phyloP scores from a whole-genome alignment of 2,797 vertebrate genomes.

The Protosalanx chinensis region DNA sequence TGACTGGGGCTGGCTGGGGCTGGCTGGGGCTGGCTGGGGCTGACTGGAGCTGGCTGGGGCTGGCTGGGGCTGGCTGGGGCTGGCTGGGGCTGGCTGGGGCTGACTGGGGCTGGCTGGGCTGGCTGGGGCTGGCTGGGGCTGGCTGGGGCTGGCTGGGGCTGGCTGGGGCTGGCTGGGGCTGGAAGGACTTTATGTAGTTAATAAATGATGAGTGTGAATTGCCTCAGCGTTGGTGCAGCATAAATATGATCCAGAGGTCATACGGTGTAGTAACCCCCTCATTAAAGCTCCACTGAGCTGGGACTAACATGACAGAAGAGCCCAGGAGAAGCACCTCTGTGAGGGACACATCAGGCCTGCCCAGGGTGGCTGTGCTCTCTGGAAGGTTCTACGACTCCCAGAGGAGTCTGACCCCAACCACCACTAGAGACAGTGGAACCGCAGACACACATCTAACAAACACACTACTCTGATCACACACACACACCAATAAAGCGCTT shows the following conservation, averaged over 20 bases:
- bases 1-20: too few species aligned
- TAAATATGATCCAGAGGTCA: constrained; percentile 52
- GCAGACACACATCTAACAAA: too few species aligned
- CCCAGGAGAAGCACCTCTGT: constrained; percentile 21
- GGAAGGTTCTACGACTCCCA: too few species aligned
- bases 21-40: not conserved
- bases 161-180: not conserved
- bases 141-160: not conserved
- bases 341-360: not conserved
- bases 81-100: too few species aligned
- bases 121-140: not conserved
- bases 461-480: not conserved
- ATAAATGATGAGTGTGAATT: constrained; percentile 62
- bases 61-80: not conserved
- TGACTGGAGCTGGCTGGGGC: too few species aligned
- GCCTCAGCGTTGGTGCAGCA: constrained; percentile 39
- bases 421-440: too few species aligned
- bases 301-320: constrained; percentile 33
- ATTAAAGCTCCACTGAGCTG: constrained; percentile 57
- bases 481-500: not conserved
- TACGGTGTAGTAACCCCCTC: constrained; percentile 39
- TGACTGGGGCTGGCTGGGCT: not conserved
- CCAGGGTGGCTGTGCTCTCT: not conserved
- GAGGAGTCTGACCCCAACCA: too few species aligned
- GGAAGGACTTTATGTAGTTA: constrained; percentile 46